These are phyloP conservation scores for Dendrocincla fuliginosa DNA, from an alignment of 2,797 vertebrate genomes.

Conservation along the genomic window DNA sequence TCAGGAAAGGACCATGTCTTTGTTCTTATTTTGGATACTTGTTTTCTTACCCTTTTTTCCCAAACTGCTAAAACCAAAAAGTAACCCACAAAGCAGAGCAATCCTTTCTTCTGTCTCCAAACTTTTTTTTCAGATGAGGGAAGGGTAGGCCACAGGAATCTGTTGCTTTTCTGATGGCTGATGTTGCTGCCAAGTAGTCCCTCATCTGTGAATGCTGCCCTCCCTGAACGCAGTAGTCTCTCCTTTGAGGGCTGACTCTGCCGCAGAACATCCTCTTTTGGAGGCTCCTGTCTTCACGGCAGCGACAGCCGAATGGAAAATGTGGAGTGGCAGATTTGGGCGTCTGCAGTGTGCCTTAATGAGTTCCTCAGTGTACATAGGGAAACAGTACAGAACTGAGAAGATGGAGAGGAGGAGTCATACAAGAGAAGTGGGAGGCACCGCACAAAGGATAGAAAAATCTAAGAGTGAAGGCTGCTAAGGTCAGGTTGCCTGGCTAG, in stretches of 20 bases:
- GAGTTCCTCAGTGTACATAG: background rate
- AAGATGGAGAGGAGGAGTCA: background rate
- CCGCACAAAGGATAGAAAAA: background rate
- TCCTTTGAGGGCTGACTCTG: background rate
- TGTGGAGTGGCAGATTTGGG: background rate
- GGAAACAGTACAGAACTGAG: background rate
- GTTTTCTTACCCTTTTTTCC: background rate
- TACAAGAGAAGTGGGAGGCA: background rate
- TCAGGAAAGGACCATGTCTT: background rate
- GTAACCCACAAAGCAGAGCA: background rate
- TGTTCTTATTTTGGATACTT: background rate
- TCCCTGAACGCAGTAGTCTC: background rate
- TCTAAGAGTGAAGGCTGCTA: background rate
- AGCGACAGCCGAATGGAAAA: background rate
- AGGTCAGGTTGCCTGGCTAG: background rate
- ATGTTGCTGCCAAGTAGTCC: background rate
- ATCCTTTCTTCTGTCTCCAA: background rate
- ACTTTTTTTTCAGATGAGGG: background rate
- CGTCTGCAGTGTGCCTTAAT: background rate
- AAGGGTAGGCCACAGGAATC: background rate
- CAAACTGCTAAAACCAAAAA: background rate
- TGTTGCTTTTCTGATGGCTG: background rate
- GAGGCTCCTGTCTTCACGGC: accelerated
- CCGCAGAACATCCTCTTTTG: background rate
- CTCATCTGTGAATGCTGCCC: background rate